A percentile compares a stretch with the other conserved stretches of the same genome.
Conservation (phyloP, 2,113 vertebrate genomes). For the Lagopus muta region DNA sequence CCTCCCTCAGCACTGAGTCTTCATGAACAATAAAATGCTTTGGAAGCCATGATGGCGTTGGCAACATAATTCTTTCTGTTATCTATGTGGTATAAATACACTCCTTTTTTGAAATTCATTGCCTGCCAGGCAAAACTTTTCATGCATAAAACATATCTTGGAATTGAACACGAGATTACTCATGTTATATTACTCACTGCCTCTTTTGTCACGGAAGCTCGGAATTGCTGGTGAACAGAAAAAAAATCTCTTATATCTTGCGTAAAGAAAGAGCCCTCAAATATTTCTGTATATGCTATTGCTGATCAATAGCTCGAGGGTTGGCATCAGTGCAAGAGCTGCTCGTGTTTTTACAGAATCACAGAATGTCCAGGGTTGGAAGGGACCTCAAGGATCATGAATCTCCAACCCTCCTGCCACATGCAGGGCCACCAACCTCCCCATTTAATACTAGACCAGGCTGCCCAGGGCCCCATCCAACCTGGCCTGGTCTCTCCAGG, state of each 20-base stretch:
- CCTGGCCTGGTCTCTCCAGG: too few relatives aligned
- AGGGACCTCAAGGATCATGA: too few relatives aligned
- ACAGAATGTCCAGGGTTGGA: too few relatives aligned
- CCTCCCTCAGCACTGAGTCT: neutral
- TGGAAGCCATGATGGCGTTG: neutral
- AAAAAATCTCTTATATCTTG: neutral
- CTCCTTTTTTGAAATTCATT: slow-evolving; percentile 2
- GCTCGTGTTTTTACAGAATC: neutral
- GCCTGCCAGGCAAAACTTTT: slow-evolving; percentile 22
- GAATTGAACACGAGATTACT: slow-evolving; percentile 8
- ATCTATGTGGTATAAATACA: neutral
- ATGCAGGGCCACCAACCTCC: too few relatives aligned
- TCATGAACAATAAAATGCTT: neutral
- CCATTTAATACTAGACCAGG: too few relatives aligned
- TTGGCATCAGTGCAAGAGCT: neutral
- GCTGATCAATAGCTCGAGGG: neutral
- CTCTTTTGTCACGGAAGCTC: neutral
- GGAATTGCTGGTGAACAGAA: neutral
- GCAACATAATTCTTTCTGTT: slow-evolving; percentile 1
- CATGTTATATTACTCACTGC: neutral
- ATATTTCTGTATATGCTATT: neutral
- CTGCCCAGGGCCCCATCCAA: too few relatives aligned
- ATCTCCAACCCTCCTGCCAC: too few relatives aligned
- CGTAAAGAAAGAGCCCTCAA: neutral
- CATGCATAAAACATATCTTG: neutral